Evolutionary conservation across 2,797 vertebrate species (phyloP).

Genomic region (Gorsachius magnificus): DNA sequence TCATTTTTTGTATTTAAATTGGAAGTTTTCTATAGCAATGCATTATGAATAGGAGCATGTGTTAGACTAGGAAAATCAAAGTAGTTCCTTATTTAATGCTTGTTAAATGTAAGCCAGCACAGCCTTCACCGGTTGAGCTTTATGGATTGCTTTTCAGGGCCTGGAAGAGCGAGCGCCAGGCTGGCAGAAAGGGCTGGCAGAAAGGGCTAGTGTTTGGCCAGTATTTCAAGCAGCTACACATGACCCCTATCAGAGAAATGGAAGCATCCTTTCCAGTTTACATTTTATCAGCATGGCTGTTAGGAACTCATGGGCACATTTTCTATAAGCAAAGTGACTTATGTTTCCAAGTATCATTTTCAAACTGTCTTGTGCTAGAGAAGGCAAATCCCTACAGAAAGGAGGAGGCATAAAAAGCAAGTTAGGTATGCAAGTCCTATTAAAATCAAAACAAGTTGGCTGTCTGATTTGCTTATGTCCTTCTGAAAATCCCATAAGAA

Average conservation of each 20-base stretch:
- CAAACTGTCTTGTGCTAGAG: background rate
- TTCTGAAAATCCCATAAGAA: background rate
- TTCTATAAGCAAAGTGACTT: background rate
- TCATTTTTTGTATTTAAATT: background rate
- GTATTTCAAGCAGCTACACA: background rate
- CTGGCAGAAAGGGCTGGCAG: conserved; percentile 2
- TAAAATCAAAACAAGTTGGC: background rate
- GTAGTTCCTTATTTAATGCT: background rate
- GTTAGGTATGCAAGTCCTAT: background rate
- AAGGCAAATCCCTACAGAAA: background rate
- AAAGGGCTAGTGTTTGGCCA: background rate
- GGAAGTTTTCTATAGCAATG: background rate
- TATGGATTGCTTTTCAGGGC: background rate
- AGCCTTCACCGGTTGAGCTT: background rate
- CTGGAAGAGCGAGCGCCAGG: background rate
- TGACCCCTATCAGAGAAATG: background rate
- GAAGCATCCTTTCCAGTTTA: background rate
- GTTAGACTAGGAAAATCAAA: background rate
- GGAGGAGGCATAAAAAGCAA: background rate
- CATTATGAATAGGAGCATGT: background rate
- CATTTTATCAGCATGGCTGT: background rate
- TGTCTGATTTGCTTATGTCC: background rate
- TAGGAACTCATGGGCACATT: background rate
- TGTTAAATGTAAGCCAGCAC: background rate
- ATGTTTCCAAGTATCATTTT: background rate